Evolutionary conservation across 2,888 invertebrate genomes (phyloP).

Genomic region (Perizoma flavofasciatum): DNA sequence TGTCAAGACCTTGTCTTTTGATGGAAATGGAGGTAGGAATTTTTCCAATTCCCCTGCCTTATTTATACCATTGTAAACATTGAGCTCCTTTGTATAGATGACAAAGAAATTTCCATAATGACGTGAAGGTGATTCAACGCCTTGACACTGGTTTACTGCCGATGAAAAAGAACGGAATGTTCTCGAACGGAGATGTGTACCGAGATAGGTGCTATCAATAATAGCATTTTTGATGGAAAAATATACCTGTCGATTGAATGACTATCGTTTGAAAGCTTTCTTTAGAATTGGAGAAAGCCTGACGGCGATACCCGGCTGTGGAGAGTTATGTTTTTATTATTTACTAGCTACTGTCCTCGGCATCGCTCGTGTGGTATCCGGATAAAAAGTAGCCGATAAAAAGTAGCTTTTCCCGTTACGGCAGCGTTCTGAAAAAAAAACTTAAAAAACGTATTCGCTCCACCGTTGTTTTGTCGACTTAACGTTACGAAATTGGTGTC

Average conservation of each 20-base stretch:
- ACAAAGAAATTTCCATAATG: constrained; percentile 31
- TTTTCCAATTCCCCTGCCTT: constrained; percentile 11
- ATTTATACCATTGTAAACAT: constrained; percentile 23
- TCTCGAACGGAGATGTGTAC: constrained; percentile 13
- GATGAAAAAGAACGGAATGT: constrained; percentile 17
- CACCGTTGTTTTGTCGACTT: no score
- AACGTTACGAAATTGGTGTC: no score
- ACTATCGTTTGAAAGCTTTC: constrained; percentile 12
- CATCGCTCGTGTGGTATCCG: no score
- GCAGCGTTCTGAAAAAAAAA: no score
- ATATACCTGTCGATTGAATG: constrained; percentile 3
- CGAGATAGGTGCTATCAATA: constrained; percentile 24
- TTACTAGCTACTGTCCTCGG: no score
- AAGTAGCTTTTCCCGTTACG: no score
- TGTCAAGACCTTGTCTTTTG: neutral
- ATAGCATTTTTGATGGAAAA: constrained; percentile 27
- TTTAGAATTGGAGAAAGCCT: constrained; percentile 1
- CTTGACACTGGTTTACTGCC: constrained; percentile 12
- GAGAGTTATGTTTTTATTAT: no score
- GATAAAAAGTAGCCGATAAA: no score
- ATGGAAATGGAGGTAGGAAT: constrained; percentile 1
- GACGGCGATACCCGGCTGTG: neutral
- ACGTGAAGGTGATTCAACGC: constrained; percentile 10
- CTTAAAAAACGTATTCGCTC: no score
- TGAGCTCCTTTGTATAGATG: constrained; percentile 20